These are phyloP conservation scores for Aspidoscelis tigris DNA, from an alignment of 2,113 vertebrate species.

Conservation along the genomic window DNA sequence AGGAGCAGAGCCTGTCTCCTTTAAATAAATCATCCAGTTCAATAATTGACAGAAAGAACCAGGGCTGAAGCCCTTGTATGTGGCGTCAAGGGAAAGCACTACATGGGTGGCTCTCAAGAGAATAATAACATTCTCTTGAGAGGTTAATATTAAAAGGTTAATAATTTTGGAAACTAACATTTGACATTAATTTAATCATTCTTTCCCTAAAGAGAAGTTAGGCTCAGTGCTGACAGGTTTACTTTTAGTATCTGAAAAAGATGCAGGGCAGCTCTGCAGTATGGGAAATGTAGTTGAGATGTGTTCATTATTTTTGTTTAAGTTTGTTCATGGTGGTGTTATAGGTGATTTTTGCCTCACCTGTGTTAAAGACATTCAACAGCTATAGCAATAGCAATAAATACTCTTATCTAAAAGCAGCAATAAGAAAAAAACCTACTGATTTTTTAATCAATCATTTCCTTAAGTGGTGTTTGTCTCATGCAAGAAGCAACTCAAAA, in stretches of 20 bases:
- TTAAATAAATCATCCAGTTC: slow-evolving; percentile 25
- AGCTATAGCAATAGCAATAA: too few relatives aligned
- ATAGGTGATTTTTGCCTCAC: neutral
- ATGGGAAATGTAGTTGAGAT: neutral
- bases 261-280: neutral
- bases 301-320: too few relatives aligned
- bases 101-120: neutral
- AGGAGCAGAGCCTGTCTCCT: neutral
- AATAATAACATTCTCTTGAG: too few relatives aligned
- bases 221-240: too few relatives aligned
- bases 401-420: too few relatives aligned
- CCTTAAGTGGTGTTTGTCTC: too few relatives aligned
- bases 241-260: neutral
- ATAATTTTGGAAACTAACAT: neutral
- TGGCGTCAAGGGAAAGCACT: neutral
- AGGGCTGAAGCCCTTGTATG: slow-evolving; percentile 3
- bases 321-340: neutral
- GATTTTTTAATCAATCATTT: too few relatives aligned
- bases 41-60: slow-evolving; percentile 31
- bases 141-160: neutral
- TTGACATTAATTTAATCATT: neutral
- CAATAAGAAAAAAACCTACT: too few relatives aligned
- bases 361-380: too few relatives aligned
- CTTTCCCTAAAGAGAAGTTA: neutral
- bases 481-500: too few relatives aligned